Conservation (phyloP, 2,113 vertebrate species). For the Platichthys stellatus region DNA sequence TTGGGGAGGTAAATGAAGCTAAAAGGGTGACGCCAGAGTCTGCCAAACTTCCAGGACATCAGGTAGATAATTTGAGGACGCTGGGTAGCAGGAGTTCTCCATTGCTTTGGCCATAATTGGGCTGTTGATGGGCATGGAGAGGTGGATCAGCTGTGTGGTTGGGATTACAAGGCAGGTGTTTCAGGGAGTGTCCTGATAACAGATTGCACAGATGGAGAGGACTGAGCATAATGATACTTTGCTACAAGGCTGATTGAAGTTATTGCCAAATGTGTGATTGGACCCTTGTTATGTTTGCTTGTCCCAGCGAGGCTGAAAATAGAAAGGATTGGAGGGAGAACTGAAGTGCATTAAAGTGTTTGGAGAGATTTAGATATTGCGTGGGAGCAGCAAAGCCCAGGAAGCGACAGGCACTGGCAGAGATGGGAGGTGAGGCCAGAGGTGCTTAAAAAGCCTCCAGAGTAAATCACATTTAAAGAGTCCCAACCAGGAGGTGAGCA, state of each 20-base stretch:
- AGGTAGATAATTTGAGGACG: constrained; percentile 21
- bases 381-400: constrained; percentile 5
- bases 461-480: constrained; percentile 25
- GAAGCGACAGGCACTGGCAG: constrained; percentile 1
- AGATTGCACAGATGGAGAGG: constrained; percentile 50
- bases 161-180: constrained; percentile 51
- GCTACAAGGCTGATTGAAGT: constrained; percentile 48
- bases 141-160: constrained; percentile 50
- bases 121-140: constrained; percentile 27
- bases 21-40: constrained; percentile 31
- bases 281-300: constrained; percentile 23
- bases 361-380: constrained; percentile 13
- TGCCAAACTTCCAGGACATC: constrained; percentile 35
- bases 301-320: constrained; percentile 19
- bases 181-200: constrained; percentile 21
- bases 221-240: constrained; percentile 46
- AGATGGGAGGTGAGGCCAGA: not conserved
- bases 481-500: constrained; percentile 1
- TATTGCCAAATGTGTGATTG: constrained; percentile 35
- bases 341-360: constrained; percentile 19
- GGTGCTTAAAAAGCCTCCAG: constrained; percentile 2
- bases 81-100: constrained; percentile 30
- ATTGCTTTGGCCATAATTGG: constrained; percentile 19
- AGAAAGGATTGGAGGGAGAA: constrained; percentile 11
- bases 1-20: constrained; percentile 24